Conservation (phyloP, 2,113 vertebrate species). For the Amphiprion percula region DNA sequence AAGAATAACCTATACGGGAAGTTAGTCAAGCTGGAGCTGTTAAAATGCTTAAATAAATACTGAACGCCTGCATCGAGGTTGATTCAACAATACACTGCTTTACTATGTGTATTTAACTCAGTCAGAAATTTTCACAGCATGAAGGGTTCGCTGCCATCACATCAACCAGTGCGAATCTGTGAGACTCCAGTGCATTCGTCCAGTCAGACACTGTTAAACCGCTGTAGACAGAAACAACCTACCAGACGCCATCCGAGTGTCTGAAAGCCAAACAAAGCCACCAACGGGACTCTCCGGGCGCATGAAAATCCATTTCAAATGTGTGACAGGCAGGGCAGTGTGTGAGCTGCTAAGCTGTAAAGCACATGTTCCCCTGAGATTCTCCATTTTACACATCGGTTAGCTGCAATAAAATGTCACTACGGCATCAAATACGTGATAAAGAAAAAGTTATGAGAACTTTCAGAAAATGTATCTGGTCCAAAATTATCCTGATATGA, state of each 20-base stretch:
- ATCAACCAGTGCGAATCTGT: constrained; percentile 31
- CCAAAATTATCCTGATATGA: constrained; percentile 28
- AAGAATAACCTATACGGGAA: constrained; percentile 13
- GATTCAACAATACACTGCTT: constrained; percentile 19
- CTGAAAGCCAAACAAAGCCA: constrained; percentile 55
- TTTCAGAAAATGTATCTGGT: constrained; percentile 26
- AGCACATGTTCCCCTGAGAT: constrained; percentile 3
- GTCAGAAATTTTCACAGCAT: constrained; percentile 42
- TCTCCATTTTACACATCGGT: neutral
- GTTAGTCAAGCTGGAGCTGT: constrained; percentile 13
- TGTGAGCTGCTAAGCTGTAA: constrained; percentile 27
- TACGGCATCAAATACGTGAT: too few relatives aligned
- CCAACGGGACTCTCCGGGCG: neutral
- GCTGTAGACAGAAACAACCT: constrained; percentile 33
- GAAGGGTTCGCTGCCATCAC: constrained; percentile 38
- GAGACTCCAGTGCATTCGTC: constrained; percentile 19
- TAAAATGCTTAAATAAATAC: constrained; percentile 47
- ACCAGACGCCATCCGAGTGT: constrained; percentile 38
- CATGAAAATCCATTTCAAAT: constrained; percentile 57
- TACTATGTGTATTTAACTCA: constrained; percentile 30
- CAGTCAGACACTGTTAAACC: constrained; percentile 32
- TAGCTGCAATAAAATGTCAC: constrained; percentile 10
- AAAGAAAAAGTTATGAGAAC: constrained; percentile 25
- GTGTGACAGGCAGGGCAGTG: constrained; percentile 21
- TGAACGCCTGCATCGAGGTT: neutral